Conservation (phyloP, 2,797 vertebrate genomes). For the Alca torda region DNA sequence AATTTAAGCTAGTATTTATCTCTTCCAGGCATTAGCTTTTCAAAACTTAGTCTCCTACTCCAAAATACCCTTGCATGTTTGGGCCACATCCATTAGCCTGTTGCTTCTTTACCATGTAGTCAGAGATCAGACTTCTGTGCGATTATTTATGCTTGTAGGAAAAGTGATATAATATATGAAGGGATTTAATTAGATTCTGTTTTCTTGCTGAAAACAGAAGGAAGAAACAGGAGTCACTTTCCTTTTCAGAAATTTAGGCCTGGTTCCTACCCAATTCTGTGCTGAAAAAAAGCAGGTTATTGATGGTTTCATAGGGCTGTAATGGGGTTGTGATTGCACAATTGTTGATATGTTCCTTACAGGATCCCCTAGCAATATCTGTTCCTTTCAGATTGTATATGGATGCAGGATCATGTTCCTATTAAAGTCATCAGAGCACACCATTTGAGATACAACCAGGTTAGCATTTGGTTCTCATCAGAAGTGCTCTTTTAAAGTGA, state of each 20-base stretch:
- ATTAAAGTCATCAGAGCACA: not conserved
- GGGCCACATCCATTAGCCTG: not conserved
- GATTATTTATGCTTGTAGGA: not conserved
- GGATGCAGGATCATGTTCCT: not conserved
- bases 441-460: not conserved
- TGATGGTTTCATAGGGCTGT: not conserved
- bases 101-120: not conserved
- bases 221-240: not conserved
- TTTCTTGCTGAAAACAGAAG: not conserved
- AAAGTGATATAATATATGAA: not conserved
- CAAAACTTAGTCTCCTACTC: not conserved
- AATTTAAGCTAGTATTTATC: not conserved
- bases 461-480: not conserved
- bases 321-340: not conserved
- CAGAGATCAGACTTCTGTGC: not conserved
- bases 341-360: not conserved
- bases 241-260: not conserved
- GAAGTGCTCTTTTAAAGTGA: not conserved
- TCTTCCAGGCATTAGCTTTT: not conserved
- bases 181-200: not conserved
- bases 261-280: not conserved
- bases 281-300: not conserved
- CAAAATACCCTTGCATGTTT: not conserved
- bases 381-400: not conserved
- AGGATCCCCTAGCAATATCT: not conserved